Conservation (phyloP, 1,140 invertebrate species). For the Venturia canescens region DNA sequence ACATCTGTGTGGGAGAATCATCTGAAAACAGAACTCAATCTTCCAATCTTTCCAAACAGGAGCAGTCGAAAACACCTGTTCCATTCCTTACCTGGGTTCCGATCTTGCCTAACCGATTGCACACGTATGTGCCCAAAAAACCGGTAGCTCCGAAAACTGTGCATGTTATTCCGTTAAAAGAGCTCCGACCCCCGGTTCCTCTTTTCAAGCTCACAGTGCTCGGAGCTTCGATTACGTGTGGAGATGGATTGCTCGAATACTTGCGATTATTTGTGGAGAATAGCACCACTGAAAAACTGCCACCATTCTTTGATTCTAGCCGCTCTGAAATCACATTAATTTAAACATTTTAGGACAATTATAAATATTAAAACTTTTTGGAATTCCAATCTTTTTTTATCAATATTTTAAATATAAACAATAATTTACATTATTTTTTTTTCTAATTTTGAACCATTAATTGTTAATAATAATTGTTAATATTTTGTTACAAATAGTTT, state of each 20-base stretch:
- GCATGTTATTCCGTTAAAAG: slow-evolving; percentile 97
- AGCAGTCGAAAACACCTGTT: neutral
- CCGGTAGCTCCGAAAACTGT: slow-evolving; percentile 97
- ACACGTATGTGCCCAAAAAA: slow-evolving; percentile 90
- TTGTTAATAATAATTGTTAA: no score
- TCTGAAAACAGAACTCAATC: slow-evolving; percentile 77
- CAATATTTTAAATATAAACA: no score
- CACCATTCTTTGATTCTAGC: no score
- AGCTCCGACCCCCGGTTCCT: slow-evolving; percentile 95
- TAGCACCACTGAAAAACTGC: neutral
- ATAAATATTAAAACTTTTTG: no score
- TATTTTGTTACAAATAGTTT: no score
- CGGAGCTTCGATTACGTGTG: slow-evolving; percentile 73
- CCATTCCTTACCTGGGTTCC: slow-evolving; percentile 85
- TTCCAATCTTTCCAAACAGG: no score
- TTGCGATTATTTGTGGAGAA: neutral
- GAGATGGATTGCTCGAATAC: neutral
- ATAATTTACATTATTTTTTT: no score
- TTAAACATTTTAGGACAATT: no score
- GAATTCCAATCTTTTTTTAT: no score
- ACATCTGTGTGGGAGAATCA: slow-evolving; percentile 94
- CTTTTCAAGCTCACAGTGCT: slow-evolving; percentile 84
- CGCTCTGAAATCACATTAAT: no score
- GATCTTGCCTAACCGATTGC: slow-evolving; percentile 92
- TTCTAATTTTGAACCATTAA: no score